Evolutionary conservation across 2,113 vertebrate species (phyloP).

Genomic region (Malurus melanocephalus): DNA sequence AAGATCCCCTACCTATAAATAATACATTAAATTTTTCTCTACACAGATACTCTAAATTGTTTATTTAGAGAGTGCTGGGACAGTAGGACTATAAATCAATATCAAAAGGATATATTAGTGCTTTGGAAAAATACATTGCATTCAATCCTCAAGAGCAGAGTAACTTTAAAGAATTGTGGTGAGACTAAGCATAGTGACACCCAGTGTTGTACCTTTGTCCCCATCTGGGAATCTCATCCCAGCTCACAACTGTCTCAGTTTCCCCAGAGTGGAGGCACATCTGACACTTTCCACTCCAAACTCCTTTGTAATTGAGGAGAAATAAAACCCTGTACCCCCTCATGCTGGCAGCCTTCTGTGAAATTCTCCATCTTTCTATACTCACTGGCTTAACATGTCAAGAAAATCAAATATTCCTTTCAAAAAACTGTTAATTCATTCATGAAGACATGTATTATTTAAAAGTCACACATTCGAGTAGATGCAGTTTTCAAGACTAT

Average conservation of each 20-base stretch:
- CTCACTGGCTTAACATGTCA: slow-evolving; percentile 12
- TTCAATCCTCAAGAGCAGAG: neutral
- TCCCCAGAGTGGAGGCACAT: neutral
- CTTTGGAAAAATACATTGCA: neutral
- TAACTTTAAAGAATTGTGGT: neutral
- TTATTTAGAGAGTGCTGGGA: neutral
- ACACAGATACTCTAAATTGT: neutral
- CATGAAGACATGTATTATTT: slow-evolving; percentile 58
- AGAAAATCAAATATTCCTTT: slow-evolving; percentile 53
- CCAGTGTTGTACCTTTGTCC: neutral
- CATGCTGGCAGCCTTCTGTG: neutral
- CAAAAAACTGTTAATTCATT: slow-evolving; percentile 56
- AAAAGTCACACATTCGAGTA: slow-evolving; percentile 27
- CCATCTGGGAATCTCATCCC: neutral
- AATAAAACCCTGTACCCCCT: neutral
- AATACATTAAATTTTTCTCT: neutral
- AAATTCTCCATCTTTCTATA: slow-evolving; percentile 4
- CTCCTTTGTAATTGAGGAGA: slow-evolving; percentile 15
- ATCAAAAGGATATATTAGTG: neutral
- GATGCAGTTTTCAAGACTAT: slow-evolving; percentile 19
- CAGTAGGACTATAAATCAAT: neutral
- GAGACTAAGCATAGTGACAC: neutral
- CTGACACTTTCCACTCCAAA: neutral
- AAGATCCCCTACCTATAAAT: neutral
- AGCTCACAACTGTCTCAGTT: neutral